Percentiles rank a stretch among this genome's conserved stretches.
These are phyloP conservation scores for Ptychobarbus kaznakovi DNA, from an alignment of 2,797 vertebrate species.

Conservation along the genomic window DNA sequence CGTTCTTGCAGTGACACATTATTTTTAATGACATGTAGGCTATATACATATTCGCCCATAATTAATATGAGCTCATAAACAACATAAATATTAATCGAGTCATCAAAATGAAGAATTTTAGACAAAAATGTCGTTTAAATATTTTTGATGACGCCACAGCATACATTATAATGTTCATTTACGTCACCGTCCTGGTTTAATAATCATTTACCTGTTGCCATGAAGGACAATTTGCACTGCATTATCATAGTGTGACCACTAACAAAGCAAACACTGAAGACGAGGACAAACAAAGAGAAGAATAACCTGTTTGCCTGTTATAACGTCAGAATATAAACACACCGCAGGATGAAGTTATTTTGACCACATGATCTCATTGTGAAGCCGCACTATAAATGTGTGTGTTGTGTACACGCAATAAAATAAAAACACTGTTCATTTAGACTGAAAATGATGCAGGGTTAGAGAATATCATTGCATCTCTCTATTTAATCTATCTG, in stretches of 20 bases:
- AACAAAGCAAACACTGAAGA: not conserved
- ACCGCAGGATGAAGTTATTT: not conserved
- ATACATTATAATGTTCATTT: not conserved
- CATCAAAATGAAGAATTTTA: not conserved
- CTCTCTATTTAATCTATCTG: not conserved
- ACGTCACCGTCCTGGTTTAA: no score
- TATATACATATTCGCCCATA: not conserved
- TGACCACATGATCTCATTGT: not conserved
- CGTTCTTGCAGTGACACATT: not conserved
- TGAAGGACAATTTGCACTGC: not conserved
- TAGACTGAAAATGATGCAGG: not conserved
- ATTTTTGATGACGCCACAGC: not conserved
- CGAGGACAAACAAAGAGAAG: not conserved
- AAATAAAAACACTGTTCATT: no score
- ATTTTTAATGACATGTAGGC: not conserved
- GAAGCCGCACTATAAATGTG: not conserved
- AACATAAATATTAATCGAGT: not conserved
- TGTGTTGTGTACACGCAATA: not conserved
- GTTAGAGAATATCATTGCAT: no score
- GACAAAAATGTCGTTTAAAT: not conserved
- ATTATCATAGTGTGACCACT: not conserved
- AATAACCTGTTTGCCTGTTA: not conserved
- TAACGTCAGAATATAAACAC: not conserved
- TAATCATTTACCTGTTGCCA: not conserved
- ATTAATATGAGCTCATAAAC: not conserved